Percentiles rank a stretch among this genome's conserved stretches.
Evolutionary conservation across 92 coral and sea anemone genomes (phyloP).

Genomic region (Bergia sp.): DNA sequence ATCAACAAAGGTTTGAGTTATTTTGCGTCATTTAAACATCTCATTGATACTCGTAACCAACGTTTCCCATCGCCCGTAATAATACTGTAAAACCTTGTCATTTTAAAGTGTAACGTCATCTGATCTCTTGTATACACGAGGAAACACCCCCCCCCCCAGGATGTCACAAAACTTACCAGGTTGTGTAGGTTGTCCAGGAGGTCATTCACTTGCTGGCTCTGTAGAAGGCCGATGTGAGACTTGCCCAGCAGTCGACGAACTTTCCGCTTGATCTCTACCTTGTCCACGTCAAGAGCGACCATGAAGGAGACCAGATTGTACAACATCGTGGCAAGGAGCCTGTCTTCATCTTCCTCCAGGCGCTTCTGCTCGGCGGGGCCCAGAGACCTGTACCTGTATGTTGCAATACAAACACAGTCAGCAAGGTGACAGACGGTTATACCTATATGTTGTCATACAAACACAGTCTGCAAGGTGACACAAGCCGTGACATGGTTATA

Average conservation of each 20-base stretch:
- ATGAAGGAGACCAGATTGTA: constrained; percentile 91
- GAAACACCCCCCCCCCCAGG: background rate
- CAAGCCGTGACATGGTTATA: no score
- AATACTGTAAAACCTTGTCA: no score
- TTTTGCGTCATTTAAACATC: no score
- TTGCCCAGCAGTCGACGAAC: constrained; percentile 94
- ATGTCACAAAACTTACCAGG: constrained; percentile 65
- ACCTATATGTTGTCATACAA: background rate
- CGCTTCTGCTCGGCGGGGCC: constrained; percentile 91
- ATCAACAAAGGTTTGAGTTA: no score
- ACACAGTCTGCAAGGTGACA: no score
- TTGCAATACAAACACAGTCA: background rate
- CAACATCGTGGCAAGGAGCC: constrained; percentile 83
- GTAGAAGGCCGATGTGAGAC: constrained; percentile 89
- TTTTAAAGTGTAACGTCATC: no score
- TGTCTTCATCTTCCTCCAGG: constrained; percentile 94
- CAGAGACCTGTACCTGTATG: constrained; percentile 84
- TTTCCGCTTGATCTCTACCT: constrained; percentile 72
- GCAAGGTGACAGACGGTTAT: background rate
- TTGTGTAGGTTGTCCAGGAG: constrained; percentile 78
- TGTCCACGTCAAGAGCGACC: constrained; percentile 81
- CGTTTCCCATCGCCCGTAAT: no score
- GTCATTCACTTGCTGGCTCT: constrained; percentile 90
- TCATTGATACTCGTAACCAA: no score
- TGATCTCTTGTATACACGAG: no score